These are phyloP conservation scores for Galleria mellonella DNA, from an alignment of 1,140 invertebrate genomes.

Conservation along the genomic window DNA sequence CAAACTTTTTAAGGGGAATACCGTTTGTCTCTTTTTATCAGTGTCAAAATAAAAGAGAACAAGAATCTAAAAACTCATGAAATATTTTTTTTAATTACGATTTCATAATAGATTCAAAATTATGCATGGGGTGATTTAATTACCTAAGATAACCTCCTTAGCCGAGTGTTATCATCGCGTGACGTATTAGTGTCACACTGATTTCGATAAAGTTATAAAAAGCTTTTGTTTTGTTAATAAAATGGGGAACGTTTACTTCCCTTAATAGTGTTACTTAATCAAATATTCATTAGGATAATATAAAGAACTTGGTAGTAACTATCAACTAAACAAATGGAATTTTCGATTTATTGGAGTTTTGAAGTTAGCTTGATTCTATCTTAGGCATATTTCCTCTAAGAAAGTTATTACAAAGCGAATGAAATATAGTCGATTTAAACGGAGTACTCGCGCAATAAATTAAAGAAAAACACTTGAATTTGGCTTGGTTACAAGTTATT, in stretches of 20 bases:
- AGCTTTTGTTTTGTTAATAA: constrained; percentile 4
- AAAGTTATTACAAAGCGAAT: too few relatives aligned
- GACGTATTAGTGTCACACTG: constrained; percentile 38
- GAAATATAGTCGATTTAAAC: not conserved
- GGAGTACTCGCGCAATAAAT: constrained; percentile 11
- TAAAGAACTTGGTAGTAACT: constrained; percentile 6
- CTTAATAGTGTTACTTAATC: constrained; percentile 6
- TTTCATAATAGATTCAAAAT: not conserved
- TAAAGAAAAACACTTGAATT: constrained; percentile 44
- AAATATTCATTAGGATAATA: constrained; percentile 31
- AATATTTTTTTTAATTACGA: constrained; percentile 15
- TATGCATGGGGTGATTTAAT: constrained; percentile 27
- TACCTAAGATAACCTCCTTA: constrained; percentile 41
- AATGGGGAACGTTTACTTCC: not conserved
- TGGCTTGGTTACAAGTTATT: constrained; percentile 21
- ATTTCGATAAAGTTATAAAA: constrained; percentile 25
- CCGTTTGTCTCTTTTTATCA: not conserved
- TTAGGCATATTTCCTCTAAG: not conserved
- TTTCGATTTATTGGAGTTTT: too few relatives aligned
- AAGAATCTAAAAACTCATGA: constrained; percentile 30
- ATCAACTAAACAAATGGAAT: too few relatives aligned
- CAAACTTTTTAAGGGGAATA: constrained; percentile 7
- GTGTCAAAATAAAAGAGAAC: constrained; percentile 5
- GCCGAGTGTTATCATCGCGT: constrained; percentile 36
- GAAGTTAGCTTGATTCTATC: constrained; percentile 5